These are phyloP conservation scores for Urocolius indicus DNA, from an alignment of 2,113 vertebrate species.

Conservation along the genomic window DNA sequence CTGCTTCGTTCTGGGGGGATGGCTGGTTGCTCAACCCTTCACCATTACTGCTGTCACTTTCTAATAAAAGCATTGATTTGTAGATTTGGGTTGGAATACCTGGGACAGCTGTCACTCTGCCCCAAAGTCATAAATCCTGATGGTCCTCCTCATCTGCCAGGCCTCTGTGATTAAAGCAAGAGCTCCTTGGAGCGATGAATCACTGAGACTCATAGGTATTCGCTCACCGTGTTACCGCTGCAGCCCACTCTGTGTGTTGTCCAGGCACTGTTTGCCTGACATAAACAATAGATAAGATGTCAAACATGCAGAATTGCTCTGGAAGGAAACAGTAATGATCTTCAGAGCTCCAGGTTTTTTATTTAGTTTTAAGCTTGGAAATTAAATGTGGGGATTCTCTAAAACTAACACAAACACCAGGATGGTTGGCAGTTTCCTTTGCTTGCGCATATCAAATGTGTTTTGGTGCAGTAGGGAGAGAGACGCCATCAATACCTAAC, in stretches of 20 bases:
- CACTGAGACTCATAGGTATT: constrained; percentile 52
- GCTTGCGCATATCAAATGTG: background rate
- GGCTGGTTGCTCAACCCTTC: background rate
- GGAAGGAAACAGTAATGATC: constrained; percentile 3
- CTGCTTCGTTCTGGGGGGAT: background rate
- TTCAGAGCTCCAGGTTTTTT: constrained; percentile 5
- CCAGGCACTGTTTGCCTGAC: constrained; percentile 40
- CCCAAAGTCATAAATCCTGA: constrained; percentile 59
- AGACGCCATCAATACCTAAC: constrained; percentile 4
- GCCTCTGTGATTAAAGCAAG: constrained; percentile 58
- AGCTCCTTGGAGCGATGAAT: constrained; percentile 51
- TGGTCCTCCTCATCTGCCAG: constrained; percentile 61
- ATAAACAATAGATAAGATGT: constrained; percentile 58
- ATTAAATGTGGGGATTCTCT: constrained; percentile 10
- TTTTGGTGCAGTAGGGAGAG: background rate
- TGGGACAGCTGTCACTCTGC: constrained; percentile 65
- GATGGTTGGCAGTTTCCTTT: background rate
- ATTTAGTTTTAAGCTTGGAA: constrained; percentile 35
- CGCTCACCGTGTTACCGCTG: background rate
- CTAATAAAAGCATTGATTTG: constrained; percentile 51
- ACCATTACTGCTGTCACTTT: background rate
- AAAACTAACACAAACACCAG: background rate
- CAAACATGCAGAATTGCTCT: constrained; percentile 35
- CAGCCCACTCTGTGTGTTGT: constrained; percentile 44
- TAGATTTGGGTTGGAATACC: constrained; percentile 1